These are phyloP conservation scores for Orchestes rusci DNA, from an alignment of 2,888 invertebrate genomes.

Conservation along the genomic window DNA sequence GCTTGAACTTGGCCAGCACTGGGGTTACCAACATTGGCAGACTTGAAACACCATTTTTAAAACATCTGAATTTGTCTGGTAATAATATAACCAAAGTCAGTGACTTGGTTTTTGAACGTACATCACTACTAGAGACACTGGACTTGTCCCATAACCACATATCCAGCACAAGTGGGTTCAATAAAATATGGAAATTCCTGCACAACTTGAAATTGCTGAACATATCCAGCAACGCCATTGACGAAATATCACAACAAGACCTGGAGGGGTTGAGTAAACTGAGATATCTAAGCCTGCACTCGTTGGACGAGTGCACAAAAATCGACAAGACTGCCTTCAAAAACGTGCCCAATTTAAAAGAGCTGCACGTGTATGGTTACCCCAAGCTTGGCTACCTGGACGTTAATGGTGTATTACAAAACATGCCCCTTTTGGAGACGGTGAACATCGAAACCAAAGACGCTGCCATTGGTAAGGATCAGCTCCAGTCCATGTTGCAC, in stretches of 20 bases:
- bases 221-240: slow-evolving; percentile 78
- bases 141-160: slow-evolving; percentile 71
- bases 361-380: slow-evolving; percentile 65
- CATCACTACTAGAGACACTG: slow-evolving; percentile 69
- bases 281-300: slow-evolving; percentile 56
- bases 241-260: slow-evolving; percentile 66
- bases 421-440: slow-evolving; percentile 64
- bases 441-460: slow-evolving; percentile 85
- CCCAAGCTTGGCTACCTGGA: slow-evolving; percentile 79
- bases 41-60: slow-evolving; percentile 79
- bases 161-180: slow-evolving; percentile 50
- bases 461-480: slow-evolving; percentile 70
- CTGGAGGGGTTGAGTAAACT: slow-evolving; percentile 59
- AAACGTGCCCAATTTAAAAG: slow-evolving; percentile 60
- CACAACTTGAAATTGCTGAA: slow-evolving; percentile 67
- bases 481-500: slow-evolving; percentile 70
- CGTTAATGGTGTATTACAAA: slow-evolving; percentile 74
- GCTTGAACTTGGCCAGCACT: slow-evolving; percentile 73
- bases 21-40: slow-evolving; percentile 58
- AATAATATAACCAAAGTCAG: slow-evolving; percentile 64
- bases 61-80: slow-evolving; percentile 67
- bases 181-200: slow-evolving; percentile 63
- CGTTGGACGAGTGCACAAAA: slow-evolving; percentile 61
- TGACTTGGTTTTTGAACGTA: slow-evolving; percentile 64
- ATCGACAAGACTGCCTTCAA: slow-evolving; percentile 79